Evolutionary conservation across 2,888 invertebrate genomes (phyloP).

Genomic region (Drosophila macrospina): DNA sequence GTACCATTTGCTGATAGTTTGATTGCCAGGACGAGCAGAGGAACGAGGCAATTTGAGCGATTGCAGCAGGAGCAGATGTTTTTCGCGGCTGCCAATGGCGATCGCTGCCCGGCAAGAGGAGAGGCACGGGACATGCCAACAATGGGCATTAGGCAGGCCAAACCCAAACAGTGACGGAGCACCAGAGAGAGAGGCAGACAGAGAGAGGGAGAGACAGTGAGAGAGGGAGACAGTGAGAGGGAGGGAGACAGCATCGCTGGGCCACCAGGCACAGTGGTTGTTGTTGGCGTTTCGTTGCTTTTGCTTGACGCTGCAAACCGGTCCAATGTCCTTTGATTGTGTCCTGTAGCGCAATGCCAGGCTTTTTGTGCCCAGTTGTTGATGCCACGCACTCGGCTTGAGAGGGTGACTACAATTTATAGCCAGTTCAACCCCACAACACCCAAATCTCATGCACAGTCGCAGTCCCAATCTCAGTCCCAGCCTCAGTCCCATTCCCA

Average conservation of each 20-base stretch:
- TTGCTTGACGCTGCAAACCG: conserved; percentile 35
- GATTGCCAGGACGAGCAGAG: conserved; percentile 39
- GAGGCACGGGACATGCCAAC: conserved; percentile 70
- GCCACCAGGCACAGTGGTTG: conserved; percentile 34
- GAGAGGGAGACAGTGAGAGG: background rate
- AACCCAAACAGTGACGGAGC: conserved; percentile 8
- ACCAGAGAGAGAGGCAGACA: background rate
- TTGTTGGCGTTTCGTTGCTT: conserved; percentile 49
- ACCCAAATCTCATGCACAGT: conserved; percentile 16
- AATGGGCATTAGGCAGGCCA: conserved; percentile 61
- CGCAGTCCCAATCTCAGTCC: conserved; percentile 27
- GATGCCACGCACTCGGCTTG: conserved; percentile 33
- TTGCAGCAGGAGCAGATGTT: conserved; percentile 84
- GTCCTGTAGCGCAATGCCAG: conserved; percentile 55
- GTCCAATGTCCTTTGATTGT: conserved; percentile 32
- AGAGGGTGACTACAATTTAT: conserved; percentile 47
- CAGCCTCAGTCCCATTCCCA: conserved; percentile 28
- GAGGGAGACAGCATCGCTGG: conserved; percentile 6
- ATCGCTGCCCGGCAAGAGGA: conserved; percentile 28
- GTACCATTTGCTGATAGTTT: conserved; percentile 62
- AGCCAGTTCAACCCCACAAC: conserved; percentile 34
- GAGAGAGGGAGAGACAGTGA: background rate
- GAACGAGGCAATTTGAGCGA: conserved; percentile 59
- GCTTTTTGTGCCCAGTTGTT: conserved; percentile 58
- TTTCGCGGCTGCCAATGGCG: conserved; percentile 67